A percentile compares a stretch with the other conserved stretches of the same genome.
Evolutionary conservation across 2,888 invertebrate species (phyloP).

Genomic region (Dicyrtoma fusca): DNA sequence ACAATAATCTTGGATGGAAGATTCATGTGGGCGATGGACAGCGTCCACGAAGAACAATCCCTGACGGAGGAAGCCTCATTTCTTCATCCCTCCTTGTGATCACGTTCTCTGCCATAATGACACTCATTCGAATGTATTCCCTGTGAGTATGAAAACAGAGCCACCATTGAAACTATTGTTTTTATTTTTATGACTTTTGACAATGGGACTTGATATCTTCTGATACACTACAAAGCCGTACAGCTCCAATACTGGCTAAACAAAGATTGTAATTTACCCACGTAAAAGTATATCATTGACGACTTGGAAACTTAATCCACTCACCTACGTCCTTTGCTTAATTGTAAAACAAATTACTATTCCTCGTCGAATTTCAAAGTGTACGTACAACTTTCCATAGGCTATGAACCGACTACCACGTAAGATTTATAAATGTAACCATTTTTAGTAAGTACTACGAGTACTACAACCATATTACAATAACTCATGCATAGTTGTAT

Average conservation of each 20-base stretch:
- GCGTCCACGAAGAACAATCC: constrained; percentile 50
- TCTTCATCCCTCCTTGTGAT: constrained; percentile 25
- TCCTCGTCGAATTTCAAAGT: neutral
- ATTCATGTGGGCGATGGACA: constrained; percentile 80
- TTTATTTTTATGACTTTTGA: constrained; percentile 20
- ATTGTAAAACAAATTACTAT: neutral
- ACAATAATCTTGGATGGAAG: constrained; percentile 90
- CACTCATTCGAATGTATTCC: constrained; percentile 1
- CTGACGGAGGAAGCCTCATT: neutral
- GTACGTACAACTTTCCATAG: constrained; percentile 3
- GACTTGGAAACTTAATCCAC: constrained; percentile 10
- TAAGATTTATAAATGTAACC: neutral
- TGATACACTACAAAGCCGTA: no score
- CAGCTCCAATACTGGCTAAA: neutral
- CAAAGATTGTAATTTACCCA: no score
- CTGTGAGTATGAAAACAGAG: constrained; percentile 2
- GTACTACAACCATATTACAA: no score
- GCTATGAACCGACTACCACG: no score
- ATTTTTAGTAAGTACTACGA: neutral
- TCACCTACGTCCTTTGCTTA: constrained; percentile 16
- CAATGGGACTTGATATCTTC: neutral
- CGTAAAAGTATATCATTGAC: neutral
- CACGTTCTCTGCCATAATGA: constrained; percentile 26
- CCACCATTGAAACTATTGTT: constrained; percentile 11
- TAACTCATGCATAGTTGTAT: no score